Base-by-base conservation (phyloP, 2,888 invertebrate species). In the Rhagonycha lutea region DNA sequence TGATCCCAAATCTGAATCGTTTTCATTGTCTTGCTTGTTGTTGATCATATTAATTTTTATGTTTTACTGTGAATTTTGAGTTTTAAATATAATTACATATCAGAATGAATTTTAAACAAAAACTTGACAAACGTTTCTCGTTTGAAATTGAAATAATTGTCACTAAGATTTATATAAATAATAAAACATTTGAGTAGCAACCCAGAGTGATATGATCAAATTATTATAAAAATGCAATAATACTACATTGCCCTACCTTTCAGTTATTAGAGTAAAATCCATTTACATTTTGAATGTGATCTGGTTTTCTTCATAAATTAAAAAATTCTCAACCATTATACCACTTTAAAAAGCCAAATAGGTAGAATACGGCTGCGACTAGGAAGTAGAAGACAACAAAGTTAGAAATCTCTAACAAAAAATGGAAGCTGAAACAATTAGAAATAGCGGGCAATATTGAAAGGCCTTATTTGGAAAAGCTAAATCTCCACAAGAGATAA, bases 1-100 rank as follows among this genome's bases (percentile, higher is more conserved):
- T 62, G 82, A 81, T 73, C 83, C 83, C 61, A 84, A 62, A 71
- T 85, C 85, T 29, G 84, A 82, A 69, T 83, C 84, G 74, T 82
- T 83, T 14, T 81, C 81, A 28, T 69, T 76, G 18, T 76, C 76
- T 65, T 65, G 72, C 12, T 73, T 62, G 32, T 80, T 80, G 71
- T 75, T 80, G 80, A 81, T 80, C 62, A 70, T 75, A 68, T 67
- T 14, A 68, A 61, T 26, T 68, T 72, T 69, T 18, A 14, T 61
- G 65, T 60, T 18, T 63, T 60, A 75, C 75, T 63, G 63, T 29
- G 26, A 60, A 75, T 75, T 75, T 74, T 61, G 72, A 75, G 29
- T 63, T 70, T 65, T 67, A 65, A 29, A 12, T 28, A 60, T 14
- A 68, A 70, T 32, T 32, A 68, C 26, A 70, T 73, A 47, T 24